Percentiles rank a stretch among this genome's conserved stretches.
phyloP scores from a whole-genome alignment of 2,888 invertebrate species.

The Melanostoma mellinum region DNA sequence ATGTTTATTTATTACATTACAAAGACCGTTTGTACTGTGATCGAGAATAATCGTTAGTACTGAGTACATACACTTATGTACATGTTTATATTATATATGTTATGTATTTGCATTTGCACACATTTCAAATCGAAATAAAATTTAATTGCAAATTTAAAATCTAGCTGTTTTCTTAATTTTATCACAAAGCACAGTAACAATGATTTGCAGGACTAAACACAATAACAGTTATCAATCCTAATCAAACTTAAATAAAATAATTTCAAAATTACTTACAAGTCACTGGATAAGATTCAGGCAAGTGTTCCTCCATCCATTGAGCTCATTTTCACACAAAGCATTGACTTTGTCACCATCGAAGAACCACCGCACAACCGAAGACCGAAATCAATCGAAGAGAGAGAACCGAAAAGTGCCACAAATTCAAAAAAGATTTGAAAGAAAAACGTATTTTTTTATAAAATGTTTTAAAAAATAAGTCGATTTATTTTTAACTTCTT shows the following conservation, averaged over 20 bases:
- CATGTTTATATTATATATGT: too few relatives aligned
- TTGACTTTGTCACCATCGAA: slow-evolving; percentile 24
- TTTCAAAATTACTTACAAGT: slow-evolving; percentile 48
- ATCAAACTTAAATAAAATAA: slow-evolving; percentile 1
- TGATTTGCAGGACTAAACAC: not conserved
- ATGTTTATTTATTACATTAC: too few relatives aligned
- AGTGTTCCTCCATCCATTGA: slow-evolving; percentile 34
- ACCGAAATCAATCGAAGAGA: slow-evolving; percentile 35
- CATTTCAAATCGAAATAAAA: too few relatives aligned
- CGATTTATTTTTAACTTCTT: slow-evolving; percentile 40
- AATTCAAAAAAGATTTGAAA: slow-evolving; percentile 21
- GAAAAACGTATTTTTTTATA: slow-evolving; percentile 38
- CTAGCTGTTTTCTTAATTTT: too few relatives aligned
- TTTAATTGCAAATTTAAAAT: too few relatives aligned
- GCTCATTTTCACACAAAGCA: slow-evolving; percentile 18
- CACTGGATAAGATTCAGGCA: slow-evolving; percentile 33
- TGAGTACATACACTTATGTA: too few relatives aligned
- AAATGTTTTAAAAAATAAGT: slow-evolving; percentile 50
- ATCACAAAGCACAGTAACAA: not conserved
- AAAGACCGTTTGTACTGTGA: too few relatives aligned
- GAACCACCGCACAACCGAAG: slow-evolving; percentile 46
- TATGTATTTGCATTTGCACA: too few relatives aligned
- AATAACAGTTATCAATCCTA: not conserved
- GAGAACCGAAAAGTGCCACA: slow-evolving; percentile 11
- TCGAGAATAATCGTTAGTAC: too few relatives aligned